A percentile compares a stretch with the other conserved stretches of the same genome.
These are phyloP conservation scores for Thamnophis sirtalis DNA, from an alignment of 2,113 vertebrate species.

Conservation along the genomic window DNA sequence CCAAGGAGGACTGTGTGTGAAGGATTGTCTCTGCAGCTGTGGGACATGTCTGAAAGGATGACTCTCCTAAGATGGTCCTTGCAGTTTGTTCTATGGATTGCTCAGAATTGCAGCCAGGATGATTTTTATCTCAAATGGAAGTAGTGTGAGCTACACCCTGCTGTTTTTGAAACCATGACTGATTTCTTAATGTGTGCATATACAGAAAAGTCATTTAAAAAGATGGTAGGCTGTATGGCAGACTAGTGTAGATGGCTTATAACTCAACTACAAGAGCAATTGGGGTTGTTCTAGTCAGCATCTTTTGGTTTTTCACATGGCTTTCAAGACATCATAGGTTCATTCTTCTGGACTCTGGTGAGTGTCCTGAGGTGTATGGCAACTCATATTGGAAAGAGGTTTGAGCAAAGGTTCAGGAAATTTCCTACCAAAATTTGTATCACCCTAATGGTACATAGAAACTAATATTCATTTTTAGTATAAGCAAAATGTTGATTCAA, in stretches of 20 bases:
- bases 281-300: neutral
- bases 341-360: neutral
- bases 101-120: neutral
- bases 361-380: neutral
- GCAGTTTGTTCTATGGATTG: neutral
- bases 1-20: neutral
- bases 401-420: neutral
- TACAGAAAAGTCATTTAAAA: neutral
- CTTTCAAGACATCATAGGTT: neutral
- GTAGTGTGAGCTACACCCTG: conserved; percentile 38
- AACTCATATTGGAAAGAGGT: neutral
- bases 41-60: neutral
- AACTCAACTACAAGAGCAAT: no score
- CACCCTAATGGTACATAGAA: neutral
- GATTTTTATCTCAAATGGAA: fast-evolving
- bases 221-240: neutral
- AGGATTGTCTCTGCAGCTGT: neutral
- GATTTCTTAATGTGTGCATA: conserved; percentile 19
- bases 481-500: neutral
- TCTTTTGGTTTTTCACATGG: neutral
- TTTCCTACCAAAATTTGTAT: neutral
- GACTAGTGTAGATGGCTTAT: neutral
- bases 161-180: conserved; percentile 34
- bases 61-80: neutral
- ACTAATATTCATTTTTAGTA: neutral